phyloP scores from a whole-genome alignment of 2,888 invertebrate species.

The Nemoura dubitans region DNA sequence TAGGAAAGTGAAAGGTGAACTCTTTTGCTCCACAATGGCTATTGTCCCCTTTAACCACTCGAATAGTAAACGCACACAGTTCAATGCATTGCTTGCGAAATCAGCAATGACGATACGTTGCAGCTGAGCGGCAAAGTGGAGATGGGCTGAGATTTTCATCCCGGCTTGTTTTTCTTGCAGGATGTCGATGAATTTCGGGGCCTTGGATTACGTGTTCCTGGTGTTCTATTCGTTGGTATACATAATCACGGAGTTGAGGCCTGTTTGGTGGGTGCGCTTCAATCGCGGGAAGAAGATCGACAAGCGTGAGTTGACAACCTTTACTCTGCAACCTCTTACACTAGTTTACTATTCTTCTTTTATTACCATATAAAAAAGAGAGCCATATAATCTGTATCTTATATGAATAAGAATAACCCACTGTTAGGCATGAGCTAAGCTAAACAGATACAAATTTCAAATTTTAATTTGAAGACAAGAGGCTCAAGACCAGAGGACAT shows the following conservation, averaged over 20 bases:
- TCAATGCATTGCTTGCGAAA: background rate
- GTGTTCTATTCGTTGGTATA: conserved; percentile 24
- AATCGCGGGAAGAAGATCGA: conserved; percentile 3
- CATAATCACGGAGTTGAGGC: conserved; percentile 15
- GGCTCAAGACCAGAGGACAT: too few relatives aligned
- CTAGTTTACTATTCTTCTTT: too few relatives aligned
- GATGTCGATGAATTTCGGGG: conserved; percentile 29
- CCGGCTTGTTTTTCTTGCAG: background rate
- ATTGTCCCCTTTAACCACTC: conserved; percentile 17
- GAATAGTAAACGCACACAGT: background rate
- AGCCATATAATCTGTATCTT: too few relatives aligned
- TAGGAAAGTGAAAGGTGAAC: conserved; percentile 33
- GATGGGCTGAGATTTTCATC: background rate
- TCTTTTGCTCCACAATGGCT: conserved; percentile 25
- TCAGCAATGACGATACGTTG: background rate
- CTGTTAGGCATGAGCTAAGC: too few relatives aligned
- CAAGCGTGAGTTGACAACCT: conserved; percentile 29
- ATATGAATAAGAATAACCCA: too few relatives aligned
- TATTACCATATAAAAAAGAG: too few relatives aligned
- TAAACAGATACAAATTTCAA: too few relatives aligned
- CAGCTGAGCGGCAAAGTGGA: background rate
- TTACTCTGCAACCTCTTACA: too few relatives aligned
- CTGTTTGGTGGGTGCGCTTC: conserved; percentile 8
- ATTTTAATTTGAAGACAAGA: too few relatives aligned
- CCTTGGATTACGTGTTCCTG: conserved; percentile 32